Evolutionary conservation across 1,140 invertebrate genomes (phyloP), one percentile per base, ranked within the genome.

Genomic region (Augochlora pura): DNA sequence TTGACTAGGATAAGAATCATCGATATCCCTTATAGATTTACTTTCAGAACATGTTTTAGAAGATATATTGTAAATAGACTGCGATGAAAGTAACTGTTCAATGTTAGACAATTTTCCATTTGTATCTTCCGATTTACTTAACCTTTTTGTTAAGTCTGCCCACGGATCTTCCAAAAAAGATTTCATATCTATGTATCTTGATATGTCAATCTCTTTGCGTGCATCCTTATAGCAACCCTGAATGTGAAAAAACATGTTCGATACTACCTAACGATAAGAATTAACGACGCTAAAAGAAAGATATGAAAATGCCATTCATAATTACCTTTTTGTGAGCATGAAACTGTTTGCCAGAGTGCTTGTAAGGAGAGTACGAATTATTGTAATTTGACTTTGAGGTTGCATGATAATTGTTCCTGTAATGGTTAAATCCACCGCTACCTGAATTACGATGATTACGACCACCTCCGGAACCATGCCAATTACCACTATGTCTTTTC

Each of bases 121-220:
- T 16, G 27, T 27, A 23, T 39, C 67, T 63, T 54, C 62, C 0
- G 46, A 65, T 57, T 80, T 32, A 49, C 67, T 76, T 23, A 83
- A 74, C 21, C 87, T 83, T 46, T 75, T 63, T 10, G 73, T 60
- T 62, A 91, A 72, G 42, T 89, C 76, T 60, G 74, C 74, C 90
- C 90, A 91, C 12, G 90, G 90, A 83, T 91, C 88, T 70, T 90
- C 88, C 21, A 90, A 81, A 65, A 87, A 86, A 6, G 87, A 89
- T 67, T 67, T 64, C 6, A 89, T 32, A 74, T 90, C 80, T 46
- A 90, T 8, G 39, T 87, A 90, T 0, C 27, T 49, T 6, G 85
- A 80, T 81, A 90, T 82, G 42, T 89, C 52, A 16, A 65, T 21
- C 3, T 80, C 77, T 73, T 65, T 79, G 7, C 59, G 38, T 2